Base-by-base conservation (phyloP, 2,113 vertebrate genomes). In the Tragulus kanchil region DNA sequence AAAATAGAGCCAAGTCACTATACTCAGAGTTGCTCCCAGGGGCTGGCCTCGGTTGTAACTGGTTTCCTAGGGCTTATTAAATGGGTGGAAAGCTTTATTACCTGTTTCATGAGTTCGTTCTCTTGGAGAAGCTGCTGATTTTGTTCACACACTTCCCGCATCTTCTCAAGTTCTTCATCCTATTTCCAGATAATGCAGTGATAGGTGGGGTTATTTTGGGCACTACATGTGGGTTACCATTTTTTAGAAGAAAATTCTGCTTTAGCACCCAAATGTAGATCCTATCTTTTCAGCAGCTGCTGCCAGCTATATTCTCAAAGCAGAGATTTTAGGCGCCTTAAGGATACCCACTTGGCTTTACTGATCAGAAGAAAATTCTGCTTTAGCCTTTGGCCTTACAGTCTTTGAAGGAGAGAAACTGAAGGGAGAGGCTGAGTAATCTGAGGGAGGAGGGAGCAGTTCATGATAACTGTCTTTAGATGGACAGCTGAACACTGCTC, bases 101-200 rank as follows among this genome's bases (percentile, higher is more conserved):
- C 99, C 99, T 99, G 99, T 87, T 99, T 99, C 81, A 99, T 98
- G 2, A 97, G 75, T 15, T 99, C 99, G 17, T 99, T 99, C 96
- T 99, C 99, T 86, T 91, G 98, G 59, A 98, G 89, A 48, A 99
- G 98, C 48, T 98, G 98, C 93, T 99, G 98, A 96, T 99, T 99
- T 97, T 99, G 99, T 85, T 99, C 99, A 87, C 98, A 99, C 0
- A 99, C 82, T 90, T 99, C 98, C 54, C 78, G 98, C 97, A 99
- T 98, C 96, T 99, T 99, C 91, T 98, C 97, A 79, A 99, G 98
- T 94, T 99, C 99, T 95, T 99, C 99, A 73, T 99, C 99, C 99
- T 99, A 96, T 96, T 97, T 75, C 10, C 92, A 95, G 91, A 85
- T 71, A 84, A 93, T 85, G 69, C 58, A 95, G 67, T 97, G 78